Conservation (phyloP, 2,888 invertebrate species). For the Chesias legatella region DNA sequence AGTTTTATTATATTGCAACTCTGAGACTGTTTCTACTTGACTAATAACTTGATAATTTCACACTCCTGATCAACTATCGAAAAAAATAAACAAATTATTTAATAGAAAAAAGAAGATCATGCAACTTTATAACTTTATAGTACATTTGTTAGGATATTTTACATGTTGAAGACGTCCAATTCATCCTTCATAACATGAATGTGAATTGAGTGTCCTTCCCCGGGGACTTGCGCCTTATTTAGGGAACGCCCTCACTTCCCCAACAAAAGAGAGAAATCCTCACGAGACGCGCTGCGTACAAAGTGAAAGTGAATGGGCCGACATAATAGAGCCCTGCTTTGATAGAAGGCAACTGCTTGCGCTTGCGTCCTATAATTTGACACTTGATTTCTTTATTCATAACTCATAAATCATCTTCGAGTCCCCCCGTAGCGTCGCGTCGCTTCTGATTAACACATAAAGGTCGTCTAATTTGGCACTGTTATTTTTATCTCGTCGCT, state of each 20-base stretch:
- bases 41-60: no score
- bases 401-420: constrained; percentile 47
- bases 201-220: constrained; percentile 39
- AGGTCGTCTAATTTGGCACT: constrained; percentile 2
- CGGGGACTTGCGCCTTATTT: constrained; percentile 43
- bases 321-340: constrained; percentile 45
- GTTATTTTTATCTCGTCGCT: no score
- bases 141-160: constrained; percentile 16
- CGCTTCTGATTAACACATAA: constrained; percentile 8
- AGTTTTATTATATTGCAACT: no score
- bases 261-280: constrained; percentile 62
- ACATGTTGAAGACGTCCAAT: constrained; percentile 20
- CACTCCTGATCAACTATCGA: no score
- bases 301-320: constrained; percentile 56
- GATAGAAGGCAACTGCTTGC: constrained; percentile 45
- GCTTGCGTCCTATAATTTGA: constrained; percentile 58
- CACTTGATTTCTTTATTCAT: constrained; percentile 70
- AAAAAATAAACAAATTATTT: no score
- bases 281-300: constrained; percentile 52
- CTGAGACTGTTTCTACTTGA: no score
- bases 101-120: no score
- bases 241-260: constrained; percentile 45
- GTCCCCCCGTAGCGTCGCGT: no score
- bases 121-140: no score
- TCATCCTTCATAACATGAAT: constrained; percentile 30